Evolutionary conservation across 2,113 vertebrate species (phyloP), one percentile per base, ranked within the genome.

Genomic region (Cephalopholis sonnerati): DNA sequence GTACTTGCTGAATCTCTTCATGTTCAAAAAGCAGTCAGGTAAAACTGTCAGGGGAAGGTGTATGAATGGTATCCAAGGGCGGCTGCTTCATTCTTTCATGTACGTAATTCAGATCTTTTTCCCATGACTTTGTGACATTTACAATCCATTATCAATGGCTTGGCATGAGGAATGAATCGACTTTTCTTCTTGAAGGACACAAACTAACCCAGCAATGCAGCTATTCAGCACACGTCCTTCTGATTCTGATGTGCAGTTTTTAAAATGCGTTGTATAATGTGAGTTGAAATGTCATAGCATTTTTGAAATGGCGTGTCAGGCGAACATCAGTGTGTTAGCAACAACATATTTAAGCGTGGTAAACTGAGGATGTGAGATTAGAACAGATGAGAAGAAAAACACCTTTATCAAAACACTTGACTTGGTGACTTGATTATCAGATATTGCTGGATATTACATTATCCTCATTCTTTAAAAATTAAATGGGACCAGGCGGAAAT

Each of bases 391-490:
- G 41, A n/a, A 20, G 29, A n/a, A 41, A 77, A 32, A 18, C 6
- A 17, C 6, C 4, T 68, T 39, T 39, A 22, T 16, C 16, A 54
- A 46, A 36, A 41, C 44, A 16, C 11, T 36, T 7, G 7, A 36
- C 32, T 36, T 27, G 7, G 50, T 44, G 15, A 29, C 6, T 41
- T 41, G 7, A 74, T 81, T 41, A 29, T 32, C 3, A 70, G 48
- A 63, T 75, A 41, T 22, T n/a, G 22, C 5, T 53, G 58, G 27
- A 53, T 59, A 48, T 41, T 20, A 29, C 44, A 27, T 27, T 27
- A 39, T 64, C n/a, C 24, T 68, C 32, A 51, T 73, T 58, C 29
- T 76, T 5, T 70, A 53, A 7, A 76, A 46, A 82, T 69, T n/a
- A 41, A 78, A 32, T 51, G 1, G 12, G n/a, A n/a, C 25, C n/a